phyloP scores from a whole-genome alignment of 92 coral and sea anemone genomes.

The Micromussa lordhowensis region DNA sequence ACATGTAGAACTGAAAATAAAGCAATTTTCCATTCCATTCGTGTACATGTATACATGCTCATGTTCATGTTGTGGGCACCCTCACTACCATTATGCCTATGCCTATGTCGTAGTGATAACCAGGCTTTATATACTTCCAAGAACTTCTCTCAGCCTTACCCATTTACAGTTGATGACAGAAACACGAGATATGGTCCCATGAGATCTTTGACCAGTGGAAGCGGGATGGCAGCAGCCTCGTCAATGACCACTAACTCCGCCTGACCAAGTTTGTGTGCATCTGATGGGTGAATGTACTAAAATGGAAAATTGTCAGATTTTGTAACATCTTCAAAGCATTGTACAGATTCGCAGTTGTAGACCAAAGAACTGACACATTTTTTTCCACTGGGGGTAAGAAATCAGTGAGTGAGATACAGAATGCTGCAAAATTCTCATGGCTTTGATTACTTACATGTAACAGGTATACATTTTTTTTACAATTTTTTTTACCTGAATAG shows the following conservation, averaged over 20 bases:
- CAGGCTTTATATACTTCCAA: not conserved
- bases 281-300: slow-evolving; percentile 98
- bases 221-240: slow-evolving; percentile 98
- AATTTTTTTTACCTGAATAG: slow-evolving; percentile 77
- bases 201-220: slow-evolving; percentile 92
- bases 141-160: slow-evolving; percentile 63
- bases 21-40: too few species aligned
- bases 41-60: too few species aligned
- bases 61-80: too few species aligned
- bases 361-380: not conserved
- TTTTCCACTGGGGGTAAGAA: too few species aligned
- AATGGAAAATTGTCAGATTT: not conserved
- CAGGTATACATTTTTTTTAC: slow-evolving; percentile 25
- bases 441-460: too few species aligned
- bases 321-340: too few species aligned
- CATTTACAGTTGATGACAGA: slow-evolving; percentile 94
- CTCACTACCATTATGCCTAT: too few species aligned
- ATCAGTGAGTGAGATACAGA: not conserved
- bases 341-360: too few species aligned
- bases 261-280: slow-evolving; percentile 98
- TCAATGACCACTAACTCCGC: slow-evolving; percentile 96
- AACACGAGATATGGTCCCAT: slow-evolving; percentile 96
- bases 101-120: too few species aligned
- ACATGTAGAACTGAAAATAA: too few species aligned
- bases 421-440: not conserved